Conservation (phyloP, 2,888 invertebrate species). For the Nomada fabriciana region DNA sequence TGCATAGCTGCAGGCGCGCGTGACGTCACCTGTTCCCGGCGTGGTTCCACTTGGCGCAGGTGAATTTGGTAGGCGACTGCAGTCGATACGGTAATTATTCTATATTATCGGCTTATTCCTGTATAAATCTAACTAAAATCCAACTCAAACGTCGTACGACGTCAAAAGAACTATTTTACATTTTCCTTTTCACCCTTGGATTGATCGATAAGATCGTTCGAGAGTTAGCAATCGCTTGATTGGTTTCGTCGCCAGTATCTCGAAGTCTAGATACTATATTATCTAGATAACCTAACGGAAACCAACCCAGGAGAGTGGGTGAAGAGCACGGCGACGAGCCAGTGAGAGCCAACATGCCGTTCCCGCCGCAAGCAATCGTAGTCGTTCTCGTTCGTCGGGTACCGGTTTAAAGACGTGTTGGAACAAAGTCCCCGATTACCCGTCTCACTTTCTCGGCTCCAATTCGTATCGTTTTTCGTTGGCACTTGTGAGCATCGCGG, state of each 20-base stretch:
- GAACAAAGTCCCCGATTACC: conserved; percentile 61
- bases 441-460: conserved; percentile 39
- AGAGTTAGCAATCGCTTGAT: conserved; percentile 8
- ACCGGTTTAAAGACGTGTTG: conserved; percentile 76
- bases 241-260: conserved; percentile 38
- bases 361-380: conserved; percentile 70
- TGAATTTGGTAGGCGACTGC: too few relatives aligned
- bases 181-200: not conserved
- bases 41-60: too few relatives aligned
- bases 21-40: too few relatives aligned
- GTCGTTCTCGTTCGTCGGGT: conserved; percentile 68
- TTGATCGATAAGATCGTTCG: not conserved
- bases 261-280: not conserved
- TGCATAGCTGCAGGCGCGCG: too few relatives aligned
- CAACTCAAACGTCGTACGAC: too few relatives aligned
- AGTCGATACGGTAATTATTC: too few relatives aligned
- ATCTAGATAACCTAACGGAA: conserved; percentile 64
- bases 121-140: too few relatives aligned
- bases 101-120: too few relatives aligned
- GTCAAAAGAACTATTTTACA: not conserved
- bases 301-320: conserved; percentile 43
- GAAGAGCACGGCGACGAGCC: conserved; percentile 58
- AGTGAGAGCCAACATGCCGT: conserved; percentile 80
- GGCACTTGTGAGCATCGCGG: conserved; percentile 24
- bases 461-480: conserved; percentile 14